Evolutionary conservation across 2,113 vertebrate genomes (phyloP), one percentile per base, ranked within the genome.

Genomic region (Antigone vipio): DNA sequence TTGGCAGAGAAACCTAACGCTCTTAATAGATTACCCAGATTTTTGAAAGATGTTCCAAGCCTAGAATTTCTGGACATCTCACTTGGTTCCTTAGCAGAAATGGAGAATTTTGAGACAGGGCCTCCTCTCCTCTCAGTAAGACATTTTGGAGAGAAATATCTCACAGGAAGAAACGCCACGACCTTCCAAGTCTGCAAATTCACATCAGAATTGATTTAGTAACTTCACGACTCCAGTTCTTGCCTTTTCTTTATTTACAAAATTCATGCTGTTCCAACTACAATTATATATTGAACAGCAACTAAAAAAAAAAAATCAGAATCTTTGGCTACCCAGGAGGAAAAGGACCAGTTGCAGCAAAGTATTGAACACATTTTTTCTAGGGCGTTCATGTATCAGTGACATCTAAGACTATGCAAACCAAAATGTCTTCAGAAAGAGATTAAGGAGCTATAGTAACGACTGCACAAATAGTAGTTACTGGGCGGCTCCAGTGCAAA

Each of bases 381-480:
- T 73, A 60, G 15, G 32, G 22, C 58, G 50, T 35, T 85, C 87
- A 69, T 49, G n/a, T 21, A 69, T 3, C 2, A 2, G 12, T 71
- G 52, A 47, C 26, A 78, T 71, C 16, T 56, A 42, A 82, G 66
- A 68, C 52, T 66, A 26, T 22, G 82, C 78, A 92, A 82, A 52
- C 55, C 56, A 84, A 86, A 80, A 69, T 26, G 45, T 62, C 88
- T 93, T 95, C 73, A 84, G 80, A 84, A 86, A 92, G 74, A 92
- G 86, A 93, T 89, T 87, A 86, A 81, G 94, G 52, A 95, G 34
- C 66, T 95, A 75, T 45, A 96, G 83, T 81, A 95, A 91, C 73
- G 56, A 63, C 68, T 52, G 77, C 69, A 87, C 60, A 96, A 94
- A 89, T 9, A 92, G 50, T 23, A 76, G 91, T 72, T 78, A 94